These are phyloP conservation scores for Brachyalestes nurse DNA, from an alignment of 2,797 vertebrate genomes.

Conservation along the genomic window DNA sequence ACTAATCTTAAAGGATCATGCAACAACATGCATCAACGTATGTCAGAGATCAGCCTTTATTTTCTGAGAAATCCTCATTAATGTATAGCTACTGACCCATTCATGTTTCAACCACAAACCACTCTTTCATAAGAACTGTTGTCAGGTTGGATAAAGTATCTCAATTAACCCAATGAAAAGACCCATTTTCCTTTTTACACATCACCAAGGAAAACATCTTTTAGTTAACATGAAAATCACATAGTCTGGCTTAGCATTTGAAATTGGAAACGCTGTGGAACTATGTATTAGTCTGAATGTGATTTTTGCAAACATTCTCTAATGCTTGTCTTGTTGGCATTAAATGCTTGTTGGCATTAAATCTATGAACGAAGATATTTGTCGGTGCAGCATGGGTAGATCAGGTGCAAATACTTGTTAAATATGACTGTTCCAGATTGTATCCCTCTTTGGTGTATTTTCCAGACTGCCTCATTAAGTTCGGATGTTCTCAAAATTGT, in stretches of 20 bases:
- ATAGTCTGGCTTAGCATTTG: too few species aligned
- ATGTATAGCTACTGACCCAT: neutral
- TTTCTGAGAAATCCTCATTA: neutral
- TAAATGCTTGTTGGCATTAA: neutral
- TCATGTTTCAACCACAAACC: neutral
- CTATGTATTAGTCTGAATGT: too few species aligned
- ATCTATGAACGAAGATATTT: neutral
- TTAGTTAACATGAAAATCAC: too few species aligned
- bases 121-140: neutral
- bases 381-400: neutral
- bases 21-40: neutral
- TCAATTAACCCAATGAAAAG: neutral
- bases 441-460: neutral
- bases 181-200: neutral
- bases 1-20: neutral
- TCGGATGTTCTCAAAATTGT: neutral
- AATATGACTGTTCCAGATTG: neutral
- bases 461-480: neutral
- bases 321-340: neutral
- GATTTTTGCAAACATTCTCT: neutral
- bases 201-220: too few species aligned
- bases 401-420: neutral
- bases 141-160: neutral
- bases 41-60: constrained; percentile 4
- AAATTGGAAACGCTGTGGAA: too few species aligned